Base-by-base conservation (phyloP, 2,113 vertebrate species). In the Austrofundulus limnaeus region DNA sequence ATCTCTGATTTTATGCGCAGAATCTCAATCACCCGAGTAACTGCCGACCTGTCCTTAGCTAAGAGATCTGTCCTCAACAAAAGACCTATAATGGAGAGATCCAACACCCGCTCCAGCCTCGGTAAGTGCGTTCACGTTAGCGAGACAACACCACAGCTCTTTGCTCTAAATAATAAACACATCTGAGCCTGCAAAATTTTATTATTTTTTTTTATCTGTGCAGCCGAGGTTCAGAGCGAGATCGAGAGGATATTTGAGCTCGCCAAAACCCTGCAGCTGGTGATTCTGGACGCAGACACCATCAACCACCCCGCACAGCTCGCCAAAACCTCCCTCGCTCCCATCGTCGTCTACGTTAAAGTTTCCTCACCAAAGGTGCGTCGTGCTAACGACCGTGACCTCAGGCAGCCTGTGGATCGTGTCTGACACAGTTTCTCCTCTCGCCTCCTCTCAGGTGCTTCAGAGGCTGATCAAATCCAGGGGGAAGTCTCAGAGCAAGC, bases 21-120 rank as follows among this genome's bases (percentile, higher is more conserved):
- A 83, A 97, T 98, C 88, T 98, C 96, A 64, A 98, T 98, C 87
- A 98, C 96, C 2, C 94, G 95, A 3, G 96, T 98, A 64, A 98
- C 96, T 0, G 96, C 96, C 1, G 96, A 98, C 82, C 92, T 98
- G 64, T 98, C 96, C 2, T 82, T 98, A 84, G 96, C 96, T 64
- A 98, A 98, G 72, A 94, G 96, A 72, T 98, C 96, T 4, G 95
- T 97, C 84, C 95, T 98, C 80, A 98, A 98, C 90, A 98, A 97
- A 83, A 94, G 95, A 75, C 94, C 95, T 53, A 98, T 98, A 85
- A 96, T 98, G 70, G 96, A 98, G 83, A 92, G 96, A 28, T 98
- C 96, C 76, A 96, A 96, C 57, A 93, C 96, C 14, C 95, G 96
- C 72, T 96, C 95, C 84, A 98, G 94, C 89, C 89, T 98, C 0